Percentiles rank a stretch among this genome's conserved stretches.
These are phyloP conservation scores for Lysandra bellargus DNA, from an alignment of 2,888 invertebrate species.

Conservation along the genomic window DNA sequence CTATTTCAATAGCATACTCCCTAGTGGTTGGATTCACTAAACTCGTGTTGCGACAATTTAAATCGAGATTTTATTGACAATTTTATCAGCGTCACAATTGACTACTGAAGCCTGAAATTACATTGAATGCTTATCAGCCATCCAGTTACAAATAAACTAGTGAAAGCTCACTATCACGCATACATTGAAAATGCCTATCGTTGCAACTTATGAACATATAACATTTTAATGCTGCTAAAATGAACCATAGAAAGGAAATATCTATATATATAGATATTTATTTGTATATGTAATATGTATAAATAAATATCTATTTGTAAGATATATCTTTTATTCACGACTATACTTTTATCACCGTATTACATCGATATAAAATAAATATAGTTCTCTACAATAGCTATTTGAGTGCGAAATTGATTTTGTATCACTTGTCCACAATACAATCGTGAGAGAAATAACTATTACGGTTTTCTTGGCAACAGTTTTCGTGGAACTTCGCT, in stretches of 20 bases:
- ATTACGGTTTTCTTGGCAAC: background rate
- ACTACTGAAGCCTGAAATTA: background rate
- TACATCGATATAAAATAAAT: background rate
- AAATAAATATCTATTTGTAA: background rate
- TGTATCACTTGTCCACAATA: background rate
- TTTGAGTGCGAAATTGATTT: background rate
- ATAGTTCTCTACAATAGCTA: background rate
- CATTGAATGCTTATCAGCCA: background rate
- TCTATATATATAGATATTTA: no score
- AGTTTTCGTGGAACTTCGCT: background rate
- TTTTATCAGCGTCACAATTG: background rate
- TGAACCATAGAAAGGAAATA: background rate
- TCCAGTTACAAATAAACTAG: background rate
- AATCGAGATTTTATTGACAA: background rate
- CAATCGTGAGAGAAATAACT: background rate
- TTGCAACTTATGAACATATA: background rate
- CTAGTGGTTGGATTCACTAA: background rate
- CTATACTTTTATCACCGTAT: background rate
- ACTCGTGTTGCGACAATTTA: background rate
- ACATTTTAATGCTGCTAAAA: background rate
- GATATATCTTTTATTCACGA: background rate
- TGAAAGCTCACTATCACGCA: background rate
- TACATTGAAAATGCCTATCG: constrained; percentile 6
- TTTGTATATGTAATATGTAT: no score
- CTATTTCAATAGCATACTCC: background rate